Conservation (phyloP, 2,888 invertebrate genomes). For the Limnephilus auricula region DNA sequence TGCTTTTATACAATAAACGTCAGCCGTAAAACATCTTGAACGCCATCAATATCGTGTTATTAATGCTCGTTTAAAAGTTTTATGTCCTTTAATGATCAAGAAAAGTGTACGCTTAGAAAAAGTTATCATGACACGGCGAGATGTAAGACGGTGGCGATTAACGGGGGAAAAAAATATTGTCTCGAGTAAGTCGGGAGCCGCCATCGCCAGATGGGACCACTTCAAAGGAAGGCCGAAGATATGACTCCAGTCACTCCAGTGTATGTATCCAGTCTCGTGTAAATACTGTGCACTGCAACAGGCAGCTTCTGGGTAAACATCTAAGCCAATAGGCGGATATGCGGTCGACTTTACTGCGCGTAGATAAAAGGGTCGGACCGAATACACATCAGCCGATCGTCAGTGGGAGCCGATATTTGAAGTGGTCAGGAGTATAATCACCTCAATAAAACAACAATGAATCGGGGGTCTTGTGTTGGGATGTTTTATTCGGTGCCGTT, state of each 20-base stretch:
- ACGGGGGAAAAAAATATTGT: constrained; percentile 31
- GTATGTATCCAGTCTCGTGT: neutral
- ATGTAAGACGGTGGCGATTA: constrained; percentile 55
- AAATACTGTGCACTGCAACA: constrained; percentile 24
- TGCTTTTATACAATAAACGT: constrained; percentile 30
- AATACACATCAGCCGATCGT: constrained; percentile 30
- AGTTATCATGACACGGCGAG: constrained; percentile 59
- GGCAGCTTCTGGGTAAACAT: constrained; percentile 46
- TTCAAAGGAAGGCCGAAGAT: constrained; percentile 59
- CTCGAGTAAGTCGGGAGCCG: constrained; percentile 51
- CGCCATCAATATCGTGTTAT: constrained; percentile 40
- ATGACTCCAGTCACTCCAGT: constrained; percentile 5
- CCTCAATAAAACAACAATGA: constrained; percentile 34
- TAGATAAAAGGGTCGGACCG: neutral
- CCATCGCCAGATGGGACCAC: constrained; percentile 64
- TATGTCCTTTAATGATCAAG: constrained; percentile 59
- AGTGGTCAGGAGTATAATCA: constrained; percentile 39
- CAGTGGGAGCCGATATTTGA: constrained; percentile 40
- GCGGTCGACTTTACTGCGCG: constrained; percentile 2
- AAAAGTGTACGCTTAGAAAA: constrained; percentile 60
- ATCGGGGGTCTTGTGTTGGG: neutral
- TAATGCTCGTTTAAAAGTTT: constrained; percentile 59
- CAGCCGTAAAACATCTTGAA: constrained; percentile 31
- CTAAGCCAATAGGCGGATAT: constrained; percentile 39
- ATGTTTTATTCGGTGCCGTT: neutral